These are phyloP conservation scores for Channa argus DNA, from an alignment of 2,113 vertebrate genomes.

Conservation along the genomic window DNA sequence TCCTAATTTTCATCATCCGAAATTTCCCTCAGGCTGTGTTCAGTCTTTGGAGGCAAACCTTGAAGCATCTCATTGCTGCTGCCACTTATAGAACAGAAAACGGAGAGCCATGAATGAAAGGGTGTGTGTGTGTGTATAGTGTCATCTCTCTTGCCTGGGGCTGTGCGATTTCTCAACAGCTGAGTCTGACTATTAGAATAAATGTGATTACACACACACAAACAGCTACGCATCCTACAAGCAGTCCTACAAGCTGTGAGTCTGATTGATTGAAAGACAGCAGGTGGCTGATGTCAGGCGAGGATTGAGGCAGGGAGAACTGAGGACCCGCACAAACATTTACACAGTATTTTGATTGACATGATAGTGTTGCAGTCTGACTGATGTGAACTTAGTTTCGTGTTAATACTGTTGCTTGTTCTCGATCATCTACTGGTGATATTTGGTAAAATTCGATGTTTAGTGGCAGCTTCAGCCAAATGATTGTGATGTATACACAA, in stretches of 20 bases:
- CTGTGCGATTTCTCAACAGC: constrained; percentile 48
- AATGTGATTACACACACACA: constrained; percentile 28
- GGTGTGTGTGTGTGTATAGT: neutral
- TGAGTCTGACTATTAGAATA: constrained; percentile 53
- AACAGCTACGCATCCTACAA: constrained; percentile 1
- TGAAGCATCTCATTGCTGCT: constrained; percentile 23
- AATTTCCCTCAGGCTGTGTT: constrained; percentile 13
- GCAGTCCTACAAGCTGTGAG: constrained; percentile 6
- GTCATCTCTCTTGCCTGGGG: constrained; percentile 2
- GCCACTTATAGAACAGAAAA: constrained; percentile 35
- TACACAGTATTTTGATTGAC: neutral
- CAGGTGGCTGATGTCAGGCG: constrained; percentile 56
- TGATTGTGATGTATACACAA: too few relatives aligned
- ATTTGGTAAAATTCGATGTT: too few relatives aligned
- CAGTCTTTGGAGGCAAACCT: constrained; percentile 25
- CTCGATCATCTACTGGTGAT: neutral
- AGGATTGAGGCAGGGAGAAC: constrained; percentile 38
- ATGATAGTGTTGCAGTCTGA: constrained; percentile 4
- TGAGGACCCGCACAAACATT: constrained; percentile 19
- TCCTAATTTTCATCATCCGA: neutral
- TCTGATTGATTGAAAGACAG: constrained; percentile 58
- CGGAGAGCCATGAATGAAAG: constrained; percentile 21
- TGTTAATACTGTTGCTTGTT: neutral
- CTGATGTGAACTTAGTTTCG: constrained; percentile 4
- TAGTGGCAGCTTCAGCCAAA: too few relatives aligned